A percentile compares a stretch with the other conserved stretches of the same genome.
Evolutionary conservation across 2,888 invertebrate species (phyloP).

Genomic region (Trissolcus brochymenae): DNA sequence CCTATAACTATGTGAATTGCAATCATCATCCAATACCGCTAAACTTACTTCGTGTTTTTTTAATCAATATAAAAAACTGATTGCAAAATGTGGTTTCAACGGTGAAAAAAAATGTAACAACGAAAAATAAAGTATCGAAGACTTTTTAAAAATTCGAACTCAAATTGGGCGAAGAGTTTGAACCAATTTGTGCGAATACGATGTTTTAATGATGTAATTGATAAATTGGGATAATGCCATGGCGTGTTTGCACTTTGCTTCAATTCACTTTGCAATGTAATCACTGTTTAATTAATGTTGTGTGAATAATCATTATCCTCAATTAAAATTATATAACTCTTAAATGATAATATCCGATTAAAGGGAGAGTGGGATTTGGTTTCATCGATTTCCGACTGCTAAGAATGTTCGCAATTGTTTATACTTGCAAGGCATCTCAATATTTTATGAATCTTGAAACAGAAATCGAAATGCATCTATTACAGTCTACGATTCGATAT

Average conservation of each 20-base stretch:
- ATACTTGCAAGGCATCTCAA: constrained; percentile 13
- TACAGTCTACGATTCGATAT: too few relatives aligned
- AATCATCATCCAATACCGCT: too few relatives aligned
- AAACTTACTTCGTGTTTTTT: too few relatives aligned
- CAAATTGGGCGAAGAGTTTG: constrained; percentile 1
- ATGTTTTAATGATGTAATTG: background rate
- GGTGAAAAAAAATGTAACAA: too few relatives aligned
- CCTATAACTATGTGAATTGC: constrained; percentile 9
- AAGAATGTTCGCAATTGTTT: constrained; percentile 7
- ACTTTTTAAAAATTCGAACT: too few relatives aligned
- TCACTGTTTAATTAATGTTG: constrained; percentile 21
- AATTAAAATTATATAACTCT: constrained; percentile 26
- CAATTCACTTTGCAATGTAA: constrained; percentile 16
- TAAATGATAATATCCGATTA: constrained; percentile 23
- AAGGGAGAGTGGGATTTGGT: constrained; percentile 12
- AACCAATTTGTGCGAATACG: too few relatives aligned
- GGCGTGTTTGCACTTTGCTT: constrained; percentile 8
- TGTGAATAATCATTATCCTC: constrained; percentile 14
- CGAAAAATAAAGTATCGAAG: too few relatives aligned
- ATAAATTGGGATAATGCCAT: background rate
- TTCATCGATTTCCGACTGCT: constrained; percentile 21
- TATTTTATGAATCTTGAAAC: constrained; percentile 21
- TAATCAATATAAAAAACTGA: too few relatives aligned
- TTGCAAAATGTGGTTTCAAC: too few relatives aligned
- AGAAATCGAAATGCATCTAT: constrained; percentile 12